phyloP scores from a whole-genome alignment of 2,113 vertebrate species.

The Gopherus evgoodei region DNA sequence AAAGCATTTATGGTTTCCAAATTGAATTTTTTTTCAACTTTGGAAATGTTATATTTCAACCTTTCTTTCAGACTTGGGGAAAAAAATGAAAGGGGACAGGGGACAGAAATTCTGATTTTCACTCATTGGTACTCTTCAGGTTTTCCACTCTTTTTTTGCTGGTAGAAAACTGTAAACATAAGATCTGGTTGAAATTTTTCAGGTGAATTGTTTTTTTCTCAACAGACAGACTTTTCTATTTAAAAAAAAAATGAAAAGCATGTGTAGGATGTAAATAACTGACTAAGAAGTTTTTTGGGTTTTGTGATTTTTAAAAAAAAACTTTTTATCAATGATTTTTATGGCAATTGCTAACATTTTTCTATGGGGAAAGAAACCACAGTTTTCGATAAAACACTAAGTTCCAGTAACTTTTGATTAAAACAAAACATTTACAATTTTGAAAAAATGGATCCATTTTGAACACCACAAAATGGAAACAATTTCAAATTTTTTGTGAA shows the following conservation, averaged over 20 bases:
- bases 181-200: background rate
- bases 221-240: background rate
- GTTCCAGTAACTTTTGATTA: background rate
- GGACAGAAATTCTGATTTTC: background rate
- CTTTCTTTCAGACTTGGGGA: background rate
- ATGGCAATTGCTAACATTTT: background rate
- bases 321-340: background rate
- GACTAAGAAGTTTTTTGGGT: background rate
- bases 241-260: too few relatives aligned
- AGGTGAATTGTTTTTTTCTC: background rate
- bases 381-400: background rate
- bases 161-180: background rate
- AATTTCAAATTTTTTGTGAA: background rate
- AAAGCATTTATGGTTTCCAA: slow-evolving; percentile 50
- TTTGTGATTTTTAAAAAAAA: background rate
- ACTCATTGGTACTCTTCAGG: background rate
- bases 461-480: background rate
- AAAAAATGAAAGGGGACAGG: background rate
- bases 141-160: rapidly evolving
- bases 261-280: background rate
- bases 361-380: background rate
- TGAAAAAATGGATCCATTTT: background rate
- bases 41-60: background rate
- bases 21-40: slow-evolving; percentile 22
- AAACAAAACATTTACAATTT: background rate